Evolutionary conservation across 2,888 invertebrate species (phyloP).

Genomic region (Cheiracanthium punctorium): DNA sequence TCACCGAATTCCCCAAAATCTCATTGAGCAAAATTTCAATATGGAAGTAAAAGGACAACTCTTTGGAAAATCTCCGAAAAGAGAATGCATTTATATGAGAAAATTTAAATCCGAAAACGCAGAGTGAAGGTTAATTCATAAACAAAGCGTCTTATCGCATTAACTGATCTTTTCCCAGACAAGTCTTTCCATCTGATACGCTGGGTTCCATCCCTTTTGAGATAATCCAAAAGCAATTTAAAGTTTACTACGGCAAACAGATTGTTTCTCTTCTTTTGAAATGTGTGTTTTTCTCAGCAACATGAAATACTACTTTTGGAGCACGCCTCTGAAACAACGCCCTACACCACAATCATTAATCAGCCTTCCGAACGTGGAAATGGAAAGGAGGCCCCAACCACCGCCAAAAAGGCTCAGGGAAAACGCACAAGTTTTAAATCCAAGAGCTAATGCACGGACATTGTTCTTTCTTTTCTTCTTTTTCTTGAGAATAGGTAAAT

Average conservation of each 20-base stretch:
- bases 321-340: background rate
- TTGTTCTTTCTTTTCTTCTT: too few relatives aligned
- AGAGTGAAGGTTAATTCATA: background rate
- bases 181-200: background rate
- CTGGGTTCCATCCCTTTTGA: background rate
- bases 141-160: background rate
- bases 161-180: background rate
- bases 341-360: background rate
- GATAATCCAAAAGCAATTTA: constrained; percentile 2
- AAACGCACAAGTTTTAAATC: background rate
- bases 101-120: too few relatives aligned
- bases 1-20: too few relatives aligned
- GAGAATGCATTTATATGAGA: too few relatives aligned
- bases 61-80: too few relatives aligned
- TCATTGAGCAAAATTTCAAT: too few relatives aligned
- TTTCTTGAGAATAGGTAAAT: background rate
- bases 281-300: background rate
- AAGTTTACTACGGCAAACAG: background rate
- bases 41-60: too few relatives aligned
- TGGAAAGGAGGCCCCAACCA: background rate
- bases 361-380: background rate
- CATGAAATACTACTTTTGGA: constrained; percentile 2
- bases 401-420: background rate
- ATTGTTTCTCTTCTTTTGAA: constrained; percentile 3
- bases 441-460: background rate